phyloP scores from a whole-genome alignment of 2,797 vertebrate genomes.

The Notamacropus eugenii region DNA sequence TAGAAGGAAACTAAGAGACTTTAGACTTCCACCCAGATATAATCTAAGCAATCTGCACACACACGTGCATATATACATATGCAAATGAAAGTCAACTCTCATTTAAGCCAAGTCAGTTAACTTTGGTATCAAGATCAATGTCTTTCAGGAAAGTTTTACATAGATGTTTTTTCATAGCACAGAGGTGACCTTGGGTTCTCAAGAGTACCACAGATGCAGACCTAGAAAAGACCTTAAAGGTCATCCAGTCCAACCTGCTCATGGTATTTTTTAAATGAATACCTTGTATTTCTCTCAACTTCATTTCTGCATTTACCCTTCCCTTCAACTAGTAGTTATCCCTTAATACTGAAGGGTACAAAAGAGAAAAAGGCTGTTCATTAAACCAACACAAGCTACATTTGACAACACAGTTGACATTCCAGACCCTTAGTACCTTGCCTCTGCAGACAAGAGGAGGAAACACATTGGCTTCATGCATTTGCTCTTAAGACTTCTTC shows the following conservation, averaged over 20 bases:
- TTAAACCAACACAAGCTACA: background rate
- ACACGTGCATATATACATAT: too few species aligned
- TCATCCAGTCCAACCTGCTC: background rate
- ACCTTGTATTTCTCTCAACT: background rate
- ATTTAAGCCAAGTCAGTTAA: background rate
- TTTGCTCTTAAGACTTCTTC: too few species aligned
- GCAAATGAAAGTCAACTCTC: background rate
- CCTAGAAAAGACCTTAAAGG: background rate
- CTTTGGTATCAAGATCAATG: background rate
- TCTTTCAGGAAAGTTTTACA: background rate
- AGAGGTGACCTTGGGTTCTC: background rate
- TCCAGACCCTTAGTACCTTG: too few species aligned
- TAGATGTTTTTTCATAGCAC: background rate
- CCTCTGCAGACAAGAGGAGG: too few species aligned
- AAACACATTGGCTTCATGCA: too few species aligned
- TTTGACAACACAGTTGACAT: too few species aligned
- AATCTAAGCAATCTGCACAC: background rate
- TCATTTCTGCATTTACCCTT: background rate
- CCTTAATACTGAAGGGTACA: background rate
- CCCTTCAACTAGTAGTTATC: background rate
- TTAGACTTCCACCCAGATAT: background rate
- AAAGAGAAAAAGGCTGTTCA: background rate
- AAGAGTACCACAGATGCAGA: background rate
- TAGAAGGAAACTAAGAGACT: background rate
- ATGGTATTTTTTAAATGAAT: background rate